Conservation (phyloP, 2,888 invertebrate genomes). For the Drosophila kokeensis region DNA sequence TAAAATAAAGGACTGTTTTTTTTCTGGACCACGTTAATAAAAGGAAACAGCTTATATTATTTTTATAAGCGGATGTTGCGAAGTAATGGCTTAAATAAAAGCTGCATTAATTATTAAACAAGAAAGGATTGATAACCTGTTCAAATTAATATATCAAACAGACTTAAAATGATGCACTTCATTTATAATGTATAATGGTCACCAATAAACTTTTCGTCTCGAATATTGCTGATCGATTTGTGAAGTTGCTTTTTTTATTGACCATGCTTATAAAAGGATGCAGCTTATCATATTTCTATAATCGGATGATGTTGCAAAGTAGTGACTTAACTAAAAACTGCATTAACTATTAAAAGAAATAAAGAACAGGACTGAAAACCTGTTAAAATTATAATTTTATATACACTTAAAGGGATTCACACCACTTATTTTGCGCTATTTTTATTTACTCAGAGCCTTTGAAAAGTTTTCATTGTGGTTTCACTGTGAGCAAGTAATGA, state of each 20-base stretch:
- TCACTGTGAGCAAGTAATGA: slow-evolving; percentile 55
- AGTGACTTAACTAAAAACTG: neutral
- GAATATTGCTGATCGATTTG: slow-evolving; percentile 1
- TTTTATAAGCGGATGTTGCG: slow-evolving; percentile 16
- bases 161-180: neutral
- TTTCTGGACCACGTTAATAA: slow-evolving; percentile 7
- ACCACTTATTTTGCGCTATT: neutral
- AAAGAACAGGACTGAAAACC: neutral
- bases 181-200: slow-evolving; percentile 23
- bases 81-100: slow-evolving; percentile 20
- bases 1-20: slow-evolving; percentile 3
- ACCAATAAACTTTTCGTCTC: slow-evolving; percentile 17
- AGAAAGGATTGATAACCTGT: slow-evolving; percentile 1
- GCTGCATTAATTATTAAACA: neutral
- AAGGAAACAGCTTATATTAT: slow-evolving; percentile 16
- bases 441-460: slow-evolving; percentile 28
- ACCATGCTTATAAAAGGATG: slow-evolving; percentile 1
- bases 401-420: neutral
- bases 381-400: neutral
- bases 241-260: neutral
- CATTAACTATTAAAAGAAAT: neutral
- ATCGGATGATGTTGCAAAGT: slow-evolving; percentile 3
- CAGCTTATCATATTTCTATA: slow-evolving; percentile 19
- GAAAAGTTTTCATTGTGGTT: slow-evolving; percentile 30
- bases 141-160: neutral